Base-by-base conservation (phyloP, 2,888 invertebrate genomes). In the Agrilus mali region DNA sequence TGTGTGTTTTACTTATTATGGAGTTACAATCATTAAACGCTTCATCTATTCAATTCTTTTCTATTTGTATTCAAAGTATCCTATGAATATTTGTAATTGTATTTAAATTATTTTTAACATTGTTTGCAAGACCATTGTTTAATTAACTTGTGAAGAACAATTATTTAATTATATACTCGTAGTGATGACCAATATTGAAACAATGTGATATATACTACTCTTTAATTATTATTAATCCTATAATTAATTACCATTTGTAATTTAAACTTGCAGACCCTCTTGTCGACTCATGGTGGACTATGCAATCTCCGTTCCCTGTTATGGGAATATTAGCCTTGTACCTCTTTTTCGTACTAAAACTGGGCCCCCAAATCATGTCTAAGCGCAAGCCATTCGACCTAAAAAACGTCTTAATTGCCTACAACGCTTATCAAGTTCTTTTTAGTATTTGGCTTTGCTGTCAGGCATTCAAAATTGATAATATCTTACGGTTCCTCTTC, bases 401-500 rank as follows among this genome's bases (percentile, higher is more conserved):
- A 43, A 82, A 86, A 57, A 72, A 73, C 37, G 60, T 82, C 0
- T 75, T 93, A 59, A 74, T 87, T 14, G 59, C 74, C 1, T 95
- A 94, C 66, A 95, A 95, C 60, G 75, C 83, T n/a, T 79, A 82
- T 43, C 93, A 94, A 75, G 90, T 94, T 5, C 37, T 85, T 12
- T 82, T 90, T 67, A 93, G 90, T 56, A 63, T 80, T 12, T 92
- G 78, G 72, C 70, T 92, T 53, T 72, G 75, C 48, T 60, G 69
- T 16, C 66, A 73, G 60, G 51, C 50, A 5, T 50, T 53, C 36
- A 34, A 27, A 12, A 43, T 41, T 8, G 42, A 37, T 6, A 40
- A 43, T 37, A 22, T 20, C 8, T 41, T 47, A 15, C 15, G 31
- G n/a, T 8, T 42, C 16, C 33, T 15, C 15, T n/a, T 47, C 13